Evolutionary conservation across 2,797 vertebrate genomes (phyloP), one percentile per base, ranked within the genome.

Genomic region (Varecia variegata): DNA sequence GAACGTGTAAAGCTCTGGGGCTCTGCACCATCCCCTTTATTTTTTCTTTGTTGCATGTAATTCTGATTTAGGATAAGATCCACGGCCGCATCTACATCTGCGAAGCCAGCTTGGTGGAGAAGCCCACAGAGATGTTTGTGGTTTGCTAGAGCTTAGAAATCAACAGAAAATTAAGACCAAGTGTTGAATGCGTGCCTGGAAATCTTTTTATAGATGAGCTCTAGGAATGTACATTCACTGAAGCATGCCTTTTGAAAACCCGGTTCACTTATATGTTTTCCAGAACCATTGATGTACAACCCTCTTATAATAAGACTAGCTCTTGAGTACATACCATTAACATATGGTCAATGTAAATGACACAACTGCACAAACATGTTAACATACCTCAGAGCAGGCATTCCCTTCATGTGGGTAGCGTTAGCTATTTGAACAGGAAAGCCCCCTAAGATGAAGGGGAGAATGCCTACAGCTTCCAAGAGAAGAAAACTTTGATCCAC

Each of bases 81-180:
- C 40, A 38, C 8, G 3, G 35, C 35, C 54, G 40, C 67, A 43
- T 73, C 98, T 98, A 95, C 98, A 97, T 98, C 98, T 98, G 98
- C 96, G 96, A 98, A 98, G 96, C 98, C 98, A 98, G 93, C 86
- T 18, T 77, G 65, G 62, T 81, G 84, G 86, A 94, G 93, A 58
- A 95, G 92, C 23, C 90, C 88, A 35, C 77, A 88, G 91, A 94
- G 79, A 81, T 54, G 50, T 76, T 90, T 95, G 97, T 0, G 73
- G 97, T 97, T 94, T 94, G 73, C 60, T 76, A 2, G 84, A 85
- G 68, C 84, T 96, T 68, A 76, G 90, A 94, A 97, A 97, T 83
- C 93, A 93, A 90, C 93, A 85, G 95, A 92, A 97, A 98, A 97
- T 97, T 95, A 96, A 96, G 95, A 95, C 92, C 97, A 97, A 97